Evolutionary conservation across 2,797 vertebrate genomes (phyloP).

Genomic region (Amniataba percoides): DNA sequence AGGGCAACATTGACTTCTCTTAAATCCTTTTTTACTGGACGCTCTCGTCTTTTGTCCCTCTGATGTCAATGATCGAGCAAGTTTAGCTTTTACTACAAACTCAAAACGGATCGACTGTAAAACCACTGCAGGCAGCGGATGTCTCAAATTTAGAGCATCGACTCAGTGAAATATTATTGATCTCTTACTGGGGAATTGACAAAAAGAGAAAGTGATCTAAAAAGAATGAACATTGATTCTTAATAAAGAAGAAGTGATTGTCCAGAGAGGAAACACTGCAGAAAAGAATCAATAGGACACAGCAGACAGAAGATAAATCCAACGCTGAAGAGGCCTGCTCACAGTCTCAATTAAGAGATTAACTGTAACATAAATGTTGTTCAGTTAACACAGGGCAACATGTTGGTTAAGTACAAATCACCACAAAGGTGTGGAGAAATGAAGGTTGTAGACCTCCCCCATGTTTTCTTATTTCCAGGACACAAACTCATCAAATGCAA

Average conservation of each 20-base stretch:
- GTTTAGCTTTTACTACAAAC: background rate
- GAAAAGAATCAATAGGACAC: background rate
- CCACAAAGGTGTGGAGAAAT: background rate
- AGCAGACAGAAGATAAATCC: background rate
- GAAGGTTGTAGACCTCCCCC: background rate
- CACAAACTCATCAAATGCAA: no score
- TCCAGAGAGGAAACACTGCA: background rate
- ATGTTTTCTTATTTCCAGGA: background rate
- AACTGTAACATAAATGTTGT: background rate
- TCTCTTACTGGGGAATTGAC: background rate
- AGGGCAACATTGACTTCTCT: background rate
- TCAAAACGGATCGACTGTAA: background rate
- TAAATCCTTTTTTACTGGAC: background rate
- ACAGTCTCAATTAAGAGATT: background rate
- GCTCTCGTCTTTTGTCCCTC: background rate
- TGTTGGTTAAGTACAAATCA: background rate
- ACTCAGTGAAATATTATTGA: background rate
- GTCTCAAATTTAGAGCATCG: background rate
- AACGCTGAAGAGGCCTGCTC: background rate
- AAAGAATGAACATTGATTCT: slow-evolving; percentile 5
- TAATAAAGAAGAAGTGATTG: background rate
- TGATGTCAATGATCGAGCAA: background rate
- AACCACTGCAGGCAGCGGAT: background rate
- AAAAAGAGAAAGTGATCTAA: background rate
- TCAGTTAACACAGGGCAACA: background rate